Evolutionary conservation across 2,113 vertebrate genomes (phyloP).

Genomic region (Eonycteris spelaea): DNA sequence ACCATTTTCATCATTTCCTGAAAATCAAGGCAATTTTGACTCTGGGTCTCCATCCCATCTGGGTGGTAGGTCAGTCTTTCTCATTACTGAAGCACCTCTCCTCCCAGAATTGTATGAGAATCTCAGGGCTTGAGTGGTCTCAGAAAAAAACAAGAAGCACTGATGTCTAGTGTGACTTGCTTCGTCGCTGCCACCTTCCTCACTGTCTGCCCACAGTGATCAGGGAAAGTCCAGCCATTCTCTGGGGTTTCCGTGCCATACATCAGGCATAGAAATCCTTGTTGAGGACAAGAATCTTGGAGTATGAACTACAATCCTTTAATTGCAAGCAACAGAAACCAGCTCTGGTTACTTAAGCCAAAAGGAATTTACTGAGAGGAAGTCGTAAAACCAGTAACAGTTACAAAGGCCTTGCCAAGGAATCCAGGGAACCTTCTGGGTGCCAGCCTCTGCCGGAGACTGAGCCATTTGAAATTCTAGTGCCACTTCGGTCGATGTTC

Average conservation of each 20-base stretch:
- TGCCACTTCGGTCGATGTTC: fast-evolving
- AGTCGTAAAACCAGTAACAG: neutral
- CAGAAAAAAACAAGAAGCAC: neutral
- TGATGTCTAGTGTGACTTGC: neutral
- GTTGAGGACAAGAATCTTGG: neutral
- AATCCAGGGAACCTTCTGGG: neutral
- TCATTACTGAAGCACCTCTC: neutral
- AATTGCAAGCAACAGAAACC: neutral
- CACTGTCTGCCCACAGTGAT: fast-evolving
- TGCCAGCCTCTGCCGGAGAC: neutral
- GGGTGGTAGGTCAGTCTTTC: neutral
- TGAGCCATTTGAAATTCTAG: neutral
- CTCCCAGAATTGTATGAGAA: neutral
- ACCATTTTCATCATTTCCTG: neutral
- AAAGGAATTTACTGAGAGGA: neutral
- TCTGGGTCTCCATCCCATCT: neutral
- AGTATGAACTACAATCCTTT: neutral
- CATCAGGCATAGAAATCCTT: fast-evolving
- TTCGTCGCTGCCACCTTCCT: neutral
- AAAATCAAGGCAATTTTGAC: neutral
- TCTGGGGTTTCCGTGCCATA: neutral
- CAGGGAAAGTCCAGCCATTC: neutral
- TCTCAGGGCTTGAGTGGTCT: neutral
- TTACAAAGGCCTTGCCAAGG: neutral
- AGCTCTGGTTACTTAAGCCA: neutral